These are phyloP conservation scores for Arenaria interpres DNA, from an alignment of 2,113 vertebrate genomes.

Conservation along the genomic window DNA sequence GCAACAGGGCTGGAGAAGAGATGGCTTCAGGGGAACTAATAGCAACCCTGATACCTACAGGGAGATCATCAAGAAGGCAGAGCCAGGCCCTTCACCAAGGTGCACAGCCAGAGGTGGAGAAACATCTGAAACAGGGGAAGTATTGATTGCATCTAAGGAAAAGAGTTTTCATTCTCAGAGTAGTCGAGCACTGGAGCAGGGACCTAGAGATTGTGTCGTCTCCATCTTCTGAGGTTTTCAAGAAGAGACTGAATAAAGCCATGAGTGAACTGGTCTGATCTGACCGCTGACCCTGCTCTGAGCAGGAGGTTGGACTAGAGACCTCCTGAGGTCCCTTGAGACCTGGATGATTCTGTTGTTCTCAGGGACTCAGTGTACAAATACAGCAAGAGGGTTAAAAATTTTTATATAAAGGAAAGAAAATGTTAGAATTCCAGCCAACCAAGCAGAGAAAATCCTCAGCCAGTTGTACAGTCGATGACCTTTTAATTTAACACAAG, in stretches of 20 bases:
- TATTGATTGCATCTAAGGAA: not conserved
- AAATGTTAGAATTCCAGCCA: not conserved
- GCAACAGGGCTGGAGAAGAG: not conserved
- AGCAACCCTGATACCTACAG: not conserved
- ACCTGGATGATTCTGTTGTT: not conserved
- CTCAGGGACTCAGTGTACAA: not conserved
- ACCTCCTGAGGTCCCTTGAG: not conserved
- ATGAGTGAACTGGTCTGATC: not conserved
- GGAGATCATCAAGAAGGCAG: not conserved
- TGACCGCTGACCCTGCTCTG: not conserved
- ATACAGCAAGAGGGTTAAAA: not conserved
- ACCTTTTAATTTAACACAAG: not conserved
- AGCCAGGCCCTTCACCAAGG: not conserved
- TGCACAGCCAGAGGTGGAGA: not conserved
- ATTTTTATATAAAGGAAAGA: not conserved
- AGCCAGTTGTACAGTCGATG: not conserved
- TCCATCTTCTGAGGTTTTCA: not conserved
- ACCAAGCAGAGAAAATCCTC: not conserved
- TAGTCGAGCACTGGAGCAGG: not conserved
- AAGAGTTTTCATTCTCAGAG: not conserved
- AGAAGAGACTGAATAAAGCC: not conserved
- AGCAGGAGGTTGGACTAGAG: not conserved
- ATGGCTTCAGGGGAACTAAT: not conserved
- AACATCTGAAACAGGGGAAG: not conserved
- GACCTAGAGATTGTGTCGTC: not conserved